These are phyloP conservation scores for Rhysida immarginata DNA, from an alignment of 1,140 invertebrate genomes.

Conservation along the genomic window DNA sequence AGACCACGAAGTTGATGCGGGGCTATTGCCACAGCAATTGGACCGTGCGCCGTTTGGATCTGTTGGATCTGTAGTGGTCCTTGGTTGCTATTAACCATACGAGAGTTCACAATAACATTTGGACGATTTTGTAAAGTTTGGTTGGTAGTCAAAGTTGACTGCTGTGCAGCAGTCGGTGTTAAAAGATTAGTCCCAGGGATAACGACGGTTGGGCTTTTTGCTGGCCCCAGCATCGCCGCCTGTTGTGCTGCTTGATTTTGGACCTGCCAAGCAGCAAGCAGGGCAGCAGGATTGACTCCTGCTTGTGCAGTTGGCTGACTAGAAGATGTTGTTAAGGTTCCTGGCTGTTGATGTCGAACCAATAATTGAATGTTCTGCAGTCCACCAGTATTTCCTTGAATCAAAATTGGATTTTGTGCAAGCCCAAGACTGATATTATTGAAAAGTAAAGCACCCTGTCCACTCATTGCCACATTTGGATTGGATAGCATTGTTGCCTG, in stretches of 20 bases:
- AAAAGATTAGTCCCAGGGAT: background rate
- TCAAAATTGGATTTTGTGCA: constrained; percentile 25
- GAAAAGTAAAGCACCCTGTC: constrained; percentile 19
- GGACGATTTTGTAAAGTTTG: constrained; percentile 9
- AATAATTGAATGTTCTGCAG: constrained; percentile 24
- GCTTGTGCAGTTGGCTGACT: constrained; percentile 5
- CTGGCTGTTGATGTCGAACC: constrained; percentile 23
- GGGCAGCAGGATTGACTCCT: constrained; percentile 14
- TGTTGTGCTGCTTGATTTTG: constrained; percentile 17
- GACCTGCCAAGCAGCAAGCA: constrained; percentile 17
- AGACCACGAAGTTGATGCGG: constrained; percentile 6
- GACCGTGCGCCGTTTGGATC: constrained; percentile 35
- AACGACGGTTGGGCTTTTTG: background rate
- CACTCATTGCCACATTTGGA: background rate
- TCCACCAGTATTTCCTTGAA: constrained; percentile 20
- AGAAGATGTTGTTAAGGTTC: constrained; percentile 1
- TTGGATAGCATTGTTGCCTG: background rate
- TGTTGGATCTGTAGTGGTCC: constrained; percentile 32
- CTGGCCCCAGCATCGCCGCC: constrained; percentile 8
- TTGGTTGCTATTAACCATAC: constrained; percentile 17
- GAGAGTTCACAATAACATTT: constrained; percentile 5
- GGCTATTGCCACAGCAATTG: constrained; percentile 31
- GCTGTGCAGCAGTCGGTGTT: background rate
- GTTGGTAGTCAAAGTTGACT: constrained; percentile 3
- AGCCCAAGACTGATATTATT: constrained; percentile 18